Evolutionary conservation across 2,888 invertebrate genomes (phyloP), one percentile per base, ranked within the genome.

Genomic region (Nemapogon koenigi): DNA sequence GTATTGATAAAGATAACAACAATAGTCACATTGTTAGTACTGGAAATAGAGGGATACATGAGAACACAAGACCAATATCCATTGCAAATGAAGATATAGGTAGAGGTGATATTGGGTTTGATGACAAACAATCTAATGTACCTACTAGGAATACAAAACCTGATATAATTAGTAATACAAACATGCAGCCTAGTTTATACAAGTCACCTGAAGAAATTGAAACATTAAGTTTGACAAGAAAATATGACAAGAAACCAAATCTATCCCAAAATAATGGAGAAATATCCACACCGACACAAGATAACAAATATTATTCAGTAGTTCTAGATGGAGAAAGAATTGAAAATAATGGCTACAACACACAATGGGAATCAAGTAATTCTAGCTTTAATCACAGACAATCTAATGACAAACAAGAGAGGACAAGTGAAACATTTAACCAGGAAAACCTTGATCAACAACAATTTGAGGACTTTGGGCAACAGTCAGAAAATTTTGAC

Each of bases 51-150:
- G 33, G 18, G 38, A 32, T 6, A 7, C 16, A 14, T 6, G 25
- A 8, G 29, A 31, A 25, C 11, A 11, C 17, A 4, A 10, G 10
- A 16, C 16, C 35, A 18, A 35, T 19, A 4, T 10, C 8, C 7
- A 22, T 8, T 10, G 7, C 4, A 51, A 26, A 26, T 15, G 37
- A 37, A 6, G 51, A 62, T 43, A 28, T 50, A 40, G 60, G 59
- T 0, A 55, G 62, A 8, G 63, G 63, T 15, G 63, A 63, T 41
- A 62, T 63, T 41, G 56, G 53, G 13, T 46, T 52, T 35, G 59
- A 62, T 40, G 56, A 56, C 17, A 41, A 37, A 11, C 35, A 38
- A 11, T 18, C 19, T 33, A 42, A 42, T 14, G 6, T 15, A 16
- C 22, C 26, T 29, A 43, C 33, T 18, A 40, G 39, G 22, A 38